Evolutionary conservation across 2,888 invertebrate genomes (phyloP).

Genomic region (Saturnia japonica): DNA sequence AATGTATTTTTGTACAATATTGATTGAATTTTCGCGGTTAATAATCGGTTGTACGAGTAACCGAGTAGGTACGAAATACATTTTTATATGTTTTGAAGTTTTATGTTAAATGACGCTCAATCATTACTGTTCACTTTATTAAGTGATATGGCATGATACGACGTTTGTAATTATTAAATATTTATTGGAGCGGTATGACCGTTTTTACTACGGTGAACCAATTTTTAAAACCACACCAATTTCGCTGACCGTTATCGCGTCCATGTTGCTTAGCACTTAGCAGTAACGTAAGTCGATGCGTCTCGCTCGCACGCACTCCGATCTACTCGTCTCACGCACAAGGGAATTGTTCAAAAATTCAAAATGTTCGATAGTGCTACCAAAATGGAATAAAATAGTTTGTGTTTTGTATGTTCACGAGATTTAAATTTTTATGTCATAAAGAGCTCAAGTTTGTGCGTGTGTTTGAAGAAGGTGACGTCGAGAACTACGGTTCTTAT

Average conservation of each 20-base stretch:
- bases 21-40: too few relatives aligned
- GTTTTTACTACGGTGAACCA: neutral
- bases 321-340: conserved; percentile 26
- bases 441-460: too few relatives aligned
- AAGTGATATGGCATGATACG: neutral
- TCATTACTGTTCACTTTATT: neutral
- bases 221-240: neutral
- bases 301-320: conserved; percentile 59
- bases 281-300: conserved; percentile 52
- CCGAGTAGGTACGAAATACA: too few relatives aligned
- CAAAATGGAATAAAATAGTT: neutral
- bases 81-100: too few relatives aligned
- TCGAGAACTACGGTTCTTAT: too few relatives aligned
- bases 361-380: neutral
- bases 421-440: neutral
- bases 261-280: conserved; percentile 31
- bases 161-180: neutral
- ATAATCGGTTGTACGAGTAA: too few relatives aligned
- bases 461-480: too few relatives aligned
- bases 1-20: too few relatives aligned
- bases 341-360: conserved; percentile 25
- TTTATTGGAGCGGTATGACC: neutral
- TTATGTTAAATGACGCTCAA: too few relatives aligned
- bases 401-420: neutral
- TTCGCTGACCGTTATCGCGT: conserved; percentile 40